Evolutionary conservation across 2,888 invertebrate genomes (phyloP).

Genomic region (Myopa testacea): DNA sequence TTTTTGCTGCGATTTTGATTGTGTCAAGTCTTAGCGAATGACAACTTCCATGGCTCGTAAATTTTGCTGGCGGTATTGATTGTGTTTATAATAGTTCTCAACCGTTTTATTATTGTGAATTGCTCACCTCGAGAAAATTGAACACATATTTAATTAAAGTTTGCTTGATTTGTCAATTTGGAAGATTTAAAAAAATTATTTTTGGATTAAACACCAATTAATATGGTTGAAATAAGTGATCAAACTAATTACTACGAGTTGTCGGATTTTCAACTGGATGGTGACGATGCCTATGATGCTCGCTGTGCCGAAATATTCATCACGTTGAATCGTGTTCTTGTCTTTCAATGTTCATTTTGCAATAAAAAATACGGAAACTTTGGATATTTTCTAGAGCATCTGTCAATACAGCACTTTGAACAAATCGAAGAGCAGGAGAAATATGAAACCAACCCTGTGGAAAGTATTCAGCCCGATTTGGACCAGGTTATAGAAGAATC

Average conservation of each 20-base stretch:
- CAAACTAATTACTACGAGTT: background rate
- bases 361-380: conserved; percentile 13
- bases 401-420: conserved; percentile 13
- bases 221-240: too few species aligned
- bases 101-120: too few species aligned
- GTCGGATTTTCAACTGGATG: background rate
- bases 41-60: too few species aligned
- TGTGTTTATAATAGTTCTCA: too few species aligned
- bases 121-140: too few species aligned
- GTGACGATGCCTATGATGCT: conserved; percentile 21
- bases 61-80: too few species aligned
- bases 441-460: background rate
- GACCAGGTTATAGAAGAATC: background rate
- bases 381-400: conserved; percentile 22
- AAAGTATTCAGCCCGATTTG: background rate
- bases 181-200: too few species aligned
- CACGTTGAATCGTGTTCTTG: conserved; percentile 14
- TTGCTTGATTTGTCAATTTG: too few species aligned
- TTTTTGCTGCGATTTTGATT: too few species aligned
- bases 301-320: conserved; percentile 32
- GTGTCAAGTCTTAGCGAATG: too few species aligned
- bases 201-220: too few species aligned
- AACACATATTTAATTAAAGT: too few species aligned
- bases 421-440: background rate
- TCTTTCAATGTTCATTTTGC: conserved; percentile 34